Evolutionary conservation across 2,113 vertebrate species (phyloP).

Genomic region (Nanorana parkeri): DNA sequence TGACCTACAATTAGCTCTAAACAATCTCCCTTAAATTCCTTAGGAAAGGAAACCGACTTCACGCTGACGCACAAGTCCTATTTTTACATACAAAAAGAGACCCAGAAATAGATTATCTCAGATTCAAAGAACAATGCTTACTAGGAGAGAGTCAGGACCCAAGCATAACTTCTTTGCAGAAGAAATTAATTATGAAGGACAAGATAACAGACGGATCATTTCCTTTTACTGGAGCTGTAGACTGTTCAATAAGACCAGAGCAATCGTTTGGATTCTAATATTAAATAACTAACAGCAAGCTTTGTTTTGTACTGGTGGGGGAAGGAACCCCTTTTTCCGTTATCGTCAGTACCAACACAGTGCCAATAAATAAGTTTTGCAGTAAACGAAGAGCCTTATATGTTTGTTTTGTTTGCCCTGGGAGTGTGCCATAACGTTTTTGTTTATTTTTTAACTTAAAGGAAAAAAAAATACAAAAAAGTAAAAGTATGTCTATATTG

Average conservation of each 20-base stretch:
- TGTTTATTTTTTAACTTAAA: slow-evolving; percentile 6
- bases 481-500: too few species aligned
- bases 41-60: slow-evolving; percentile 85
- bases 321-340: slow-evolving; percentile 8
- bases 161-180: slow-evolving; percentile 8
- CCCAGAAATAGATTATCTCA: slow-evolving; percentile 80
- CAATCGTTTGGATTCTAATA: slow-evolving; percentile 17
- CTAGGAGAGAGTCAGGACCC: slow-evolving; percentile 46
- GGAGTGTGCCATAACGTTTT: neutral
- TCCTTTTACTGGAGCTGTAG: slow-evolving; percentile 28
- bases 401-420: neutral
- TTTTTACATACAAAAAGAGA: slow-evolving; percentile 67
- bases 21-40: slow-evolving; percentile 85
- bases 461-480: neutral
- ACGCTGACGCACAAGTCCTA: slow-evolving; percentile 81
- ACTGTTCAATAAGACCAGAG: slow-evolving; percentile 31
- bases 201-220: slow-evolving; percentile 49
- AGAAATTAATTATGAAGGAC: slow-evolving; percentile 46
- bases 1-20: slow-evolving; percentile 80
- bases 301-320: slow-evolving; percentile 5
- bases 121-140: slow-evolving; percentile 69
- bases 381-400: neutral
- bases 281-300: slow-evolving; percentile 2
- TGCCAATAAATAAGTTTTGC: slow-evolving; percentile 25
- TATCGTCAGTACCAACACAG: slow-evolving; percentile 21